Evolutionary conservation across 2,888 invertebrate genomes (phyloP).

Genomic region (Drosophila prolongata): DNA sequence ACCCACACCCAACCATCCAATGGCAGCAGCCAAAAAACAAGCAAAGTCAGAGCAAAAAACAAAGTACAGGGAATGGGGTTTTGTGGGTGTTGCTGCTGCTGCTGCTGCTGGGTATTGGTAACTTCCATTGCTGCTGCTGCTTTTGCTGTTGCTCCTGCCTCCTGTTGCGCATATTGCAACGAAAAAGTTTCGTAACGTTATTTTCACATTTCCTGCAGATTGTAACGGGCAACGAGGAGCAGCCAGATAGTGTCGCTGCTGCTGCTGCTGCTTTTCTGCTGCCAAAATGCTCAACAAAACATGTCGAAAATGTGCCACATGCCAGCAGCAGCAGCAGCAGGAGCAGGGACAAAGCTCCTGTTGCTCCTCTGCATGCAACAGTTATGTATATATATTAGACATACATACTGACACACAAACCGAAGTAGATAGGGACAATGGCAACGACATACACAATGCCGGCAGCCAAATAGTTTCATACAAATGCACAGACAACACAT

Average conservation of each 20-base stretch:
- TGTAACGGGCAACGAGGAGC: constrained; percentile 54
- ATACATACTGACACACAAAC: constrained; percentile 22
- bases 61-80: constrained; percentile 17
- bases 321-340: constrained; percentile 64
- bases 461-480: constrained; percentile 53
- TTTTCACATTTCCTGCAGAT: constrained; percentile 79
- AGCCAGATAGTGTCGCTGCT: constrained; percentile 44
- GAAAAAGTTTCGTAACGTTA: constrained; percentile 79
- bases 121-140: constrained; percentile 5
- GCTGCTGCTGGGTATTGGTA: constrained; percentile 49
- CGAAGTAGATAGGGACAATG: constrained; percentile 57
- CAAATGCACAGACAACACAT: constrained; percentile 58
- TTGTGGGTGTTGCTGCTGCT: constrained; percentile 4
- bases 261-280: constrained; percentile 49
- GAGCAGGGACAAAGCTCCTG: constrained; percentile 26
- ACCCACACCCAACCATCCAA: constrained; percentile 37
- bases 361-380: constrained; percentile 69
- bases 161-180: constrained; percentile 76
- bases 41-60: constrained; percentile 44
- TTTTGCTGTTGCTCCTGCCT: constrained; percentile 47
- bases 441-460: constrained; percentile 47
- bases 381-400: constrained; percentile 51
- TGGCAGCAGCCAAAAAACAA: constrained; percentile 43
- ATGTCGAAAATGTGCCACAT: constrained; percentile 80
- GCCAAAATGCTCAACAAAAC: constrained; percentile 77